Evolutionary conservation across 2,797 vertebrate genomes (phyloP).

Genomic region (Acipenser ruthenus): DNA sequence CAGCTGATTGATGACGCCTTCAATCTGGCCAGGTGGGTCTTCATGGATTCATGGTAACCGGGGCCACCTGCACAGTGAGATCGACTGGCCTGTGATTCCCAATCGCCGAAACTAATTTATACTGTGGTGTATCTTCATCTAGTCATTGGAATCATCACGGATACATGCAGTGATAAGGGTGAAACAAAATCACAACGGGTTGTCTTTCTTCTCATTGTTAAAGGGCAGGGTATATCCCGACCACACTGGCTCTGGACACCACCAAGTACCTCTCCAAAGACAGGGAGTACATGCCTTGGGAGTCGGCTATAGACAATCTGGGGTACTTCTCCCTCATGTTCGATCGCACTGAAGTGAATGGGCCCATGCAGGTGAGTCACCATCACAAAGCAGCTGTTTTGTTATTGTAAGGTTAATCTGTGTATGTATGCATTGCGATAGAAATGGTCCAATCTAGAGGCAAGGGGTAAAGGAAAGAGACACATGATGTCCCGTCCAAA

Average conservation of each 20-base stretch:
- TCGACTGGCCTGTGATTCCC: too few relatives aligned
- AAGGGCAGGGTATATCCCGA: constrained; percentile 60
- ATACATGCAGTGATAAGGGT: too few relatives aligned
- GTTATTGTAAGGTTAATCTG: too few relatives aligned
- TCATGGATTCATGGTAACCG: background rate
- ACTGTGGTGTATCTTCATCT: too few relatives aligned
- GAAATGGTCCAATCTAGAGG: too few relatives aligned
- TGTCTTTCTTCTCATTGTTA: constrained; percentile 9
- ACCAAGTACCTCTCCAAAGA: constrained; percentile 71
- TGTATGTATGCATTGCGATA: too few relatives aligned
- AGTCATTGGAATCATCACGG: too few relatives aligned
- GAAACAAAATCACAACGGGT: too few relatives aligned
- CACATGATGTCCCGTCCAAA: background rate
- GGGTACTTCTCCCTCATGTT: constrained; percentile 78
- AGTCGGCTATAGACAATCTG: constrained; percentile 63
- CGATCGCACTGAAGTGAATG: constrained; percentile 74
- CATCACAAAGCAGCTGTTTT: background rate
- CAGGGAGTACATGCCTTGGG: constrained; percentile 75
- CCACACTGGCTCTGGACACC: constrained; percentile 65
- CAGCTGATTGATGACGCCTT: constrained; percentile 84
- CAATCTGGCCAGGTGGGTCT: constrained; percentile 74
- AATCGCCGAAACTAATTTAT: too few relatives aligned
- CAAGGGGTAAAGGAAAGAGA: background rate
- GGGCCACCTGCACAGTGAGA: too few relatives aligned
- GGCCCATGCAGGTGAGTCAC: constrained; percentile 62